Evolutionary conservation across 2,797 vertebrate species (phyloP).

Genomic region (Pangasius sanitwongsei): DNA sequence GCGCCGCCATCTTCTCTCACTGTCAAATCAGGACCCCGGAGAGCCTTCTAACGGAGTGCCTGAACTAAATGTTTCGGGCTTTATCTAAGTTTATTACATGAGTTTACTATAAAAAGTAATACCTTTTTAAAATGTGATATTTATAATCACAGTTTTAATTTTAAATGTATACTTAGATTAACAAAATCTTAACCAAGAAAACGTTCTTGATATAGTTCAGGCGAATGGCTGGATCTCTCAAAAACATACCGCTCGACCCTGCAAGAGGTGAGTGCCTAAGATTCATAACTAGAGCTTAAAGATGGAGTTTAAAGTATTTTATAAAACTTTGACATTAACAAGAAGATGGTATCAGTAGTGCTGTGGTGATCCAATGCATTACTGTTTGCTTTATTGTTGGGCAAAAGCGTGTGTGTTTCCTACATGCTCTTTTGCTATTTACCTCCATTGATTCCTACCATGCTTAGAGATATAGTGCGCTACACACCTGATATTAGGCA

Average conservation of each 20-base stretch:
- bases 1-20: conserved; percentile 80
- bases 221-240: conserved; percentile 32
- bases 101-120: neutral
- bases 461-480: neutral
- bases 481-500: neutral
- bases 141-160: neutral
- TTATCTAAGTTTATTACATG: neutral
- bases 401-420: neutral
- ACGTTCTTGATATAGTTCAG: conserved; percentile 45
- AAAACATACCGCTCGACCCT: conserved; percentile 2
- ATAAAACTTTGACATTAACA: neutral
- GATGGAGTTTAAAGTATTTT: neutral
- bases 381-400: neutral
- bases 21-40: conserved; percentile 56
- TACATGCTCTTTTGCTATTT: neutral
- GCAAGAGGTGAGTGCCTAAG: conserved; percentile 68
- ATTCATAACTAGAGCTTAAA: neutral
- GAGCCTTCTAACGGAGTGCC: conserved; percentile 43
- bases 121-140: too few species aligned
- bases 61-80: conserved; percentile 43
- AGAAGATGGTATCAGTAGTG: neutral
- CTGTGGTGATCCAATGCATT: neutral
- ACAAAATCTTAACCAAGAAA: neutral
- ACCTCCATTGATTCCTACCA: neutral
- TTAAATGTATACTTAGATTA: neutral